Base-by-base conservation (phyloP, 2,888 invertebrate species). In the Drosophila longiperda region DNA sequence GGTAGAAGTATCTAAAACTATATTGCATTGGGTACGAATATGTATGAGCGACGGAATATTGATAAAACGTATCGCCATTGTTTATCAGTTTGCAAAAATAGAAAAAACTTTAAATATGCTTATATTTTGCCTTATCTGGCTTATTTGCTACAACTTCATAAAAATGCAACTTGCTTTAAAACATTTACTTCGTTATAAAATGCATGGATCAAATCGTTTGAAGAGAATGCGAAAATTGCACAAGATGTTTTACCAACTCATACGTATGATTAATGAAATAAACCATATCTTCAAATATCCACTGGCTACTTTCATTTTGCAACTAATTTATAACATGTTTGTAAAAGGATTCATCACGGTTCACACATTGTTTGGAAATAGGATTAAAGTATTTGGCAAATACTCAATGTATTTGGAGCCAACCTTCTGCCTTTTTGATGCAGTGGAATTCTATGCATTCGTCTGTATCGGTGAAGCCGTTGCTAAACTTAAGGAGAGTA, bases 271-370 rank as follows among this genome's bases (percentile, higher is more conserved):
- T 5, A 58, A 34, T 11, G 52, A 45, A 33, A 29, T 73, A 3
- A 38, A 45, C 17, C 15, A 5, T 2, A 49, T 68, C 9, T 75
- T 75, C 15, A 49, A 73, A n/a, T 65, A 61, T 32, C 68, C 74
- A 5, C 15, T 68, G 12, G 9, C 53, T 0, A 15, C 0, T 7
- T 5, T 0, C 2, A 9, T 68, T 0, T 5, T 68, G 3, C 5
- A 40, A 15, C 5, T 53, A 1, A 11, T 38, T 4, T 29, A 17
- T 11, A 40, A 45, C 3, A 2, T 9, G 4, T 74, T 63, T 0
- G 3, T 64, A 15, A n/a, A 7, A 9, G 57, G 50, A 8, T 73
- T 36, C 6, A 0, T 40, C 5, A 0, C 29, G 0, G 1, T 64
- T 29, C 67, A 60, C 3, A 0, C 11, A 3, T 0, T 33, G 3